Evolutionary conservation across 2,888 invertebrate species (phyloP).

Genomic region (Venusia cambrica): DNA sequence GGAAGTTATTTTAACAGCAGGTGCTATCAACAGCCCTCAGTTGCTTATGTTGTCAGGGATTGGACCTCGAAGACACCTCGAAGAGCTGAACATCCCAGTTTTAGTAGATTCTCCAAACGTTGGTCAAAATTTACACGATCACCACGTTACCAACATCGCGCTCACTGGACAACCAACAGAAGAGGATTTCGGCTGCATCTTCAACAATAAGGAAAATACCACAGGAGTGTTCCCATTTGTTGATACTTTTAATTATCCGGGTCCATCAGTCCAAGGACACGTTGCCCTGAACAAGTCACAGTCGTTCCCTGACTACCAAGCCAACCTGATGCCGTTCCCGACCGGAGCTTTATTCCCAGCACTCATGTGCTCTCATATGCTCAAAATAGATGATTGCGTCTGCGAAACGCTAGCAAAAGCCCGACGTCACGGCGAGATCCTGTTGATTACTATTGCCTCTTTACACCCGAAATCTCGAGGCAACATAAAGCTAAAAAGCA

Average conservation of each 20-base stretch:
- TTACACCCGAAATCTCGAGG: conserved; percentile 28
- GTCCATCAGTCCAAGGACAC: conserved; percentile 24
- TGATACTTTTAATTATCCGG: conserved; percentile 24
- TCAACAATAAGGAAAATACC: conserved; percentile 18
- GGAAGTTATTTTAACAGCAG: conserved; percentile 44
- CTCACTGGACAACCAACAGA: too few relatives aligned
- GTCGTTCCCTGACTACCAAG: conserved; percentile 42
- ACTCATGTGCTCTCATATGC: conserved; percentile 18
- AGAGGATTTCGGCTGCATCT: too few relatives aligned
- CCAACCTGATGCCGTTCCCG: conserved; percentile 19
- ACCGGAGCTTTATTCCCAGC: conserved; percentile 11
- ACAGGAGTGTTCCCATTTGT: conserved; percentile 18
- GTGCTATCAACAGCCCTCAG: conserved; percentile 43
- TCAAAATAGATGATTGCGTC: conserved; percentile 16
- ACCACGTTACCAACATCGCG: conserved; percentile 32
- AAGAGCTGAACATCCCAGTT: conserved; percentile 32
- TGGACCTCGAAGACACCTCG: conserved; percentile 38
- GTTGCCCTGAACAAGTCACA: conserved; percentile 36
- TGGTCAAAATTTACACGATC: conserved; percentile 44
- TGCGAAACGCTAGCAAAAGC: conserved; percentile 16
- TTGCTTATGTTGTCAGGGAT: conserved; percentile 46
- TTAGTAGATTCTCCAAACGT: conserved; percentile 36
- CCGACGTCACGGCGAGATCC: conserved; percentile 3
- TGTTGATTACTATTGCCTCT: conserved; percentile 9
- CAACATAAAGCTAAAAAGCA: conserved; percentile 55